Conservation (phyloP, 2,888 invertebrate genomes). For the Pseudanteris insignis region DNA sequence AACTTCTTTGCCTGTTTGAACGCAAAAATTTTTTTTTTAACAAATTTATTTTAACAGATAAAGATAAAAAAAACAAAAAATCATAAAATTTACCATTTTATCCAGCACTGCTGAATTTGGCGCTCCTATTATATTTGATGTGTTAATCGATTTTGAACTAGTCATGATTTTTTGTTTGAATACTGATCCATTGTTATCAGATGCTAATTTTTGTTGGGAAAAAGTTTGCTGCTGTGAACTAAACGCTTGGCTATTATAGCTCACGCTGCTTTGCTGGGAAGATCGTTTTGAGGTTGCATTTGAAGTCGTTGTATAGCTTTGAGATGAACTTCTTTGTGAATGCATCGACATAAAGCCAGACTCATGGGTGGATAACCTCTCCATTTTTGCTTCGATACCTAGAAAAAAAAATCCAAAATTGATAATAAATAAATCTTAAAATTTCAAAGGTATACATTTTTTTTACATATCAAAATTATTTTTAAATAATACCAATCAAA, state of each 20-base stretch:
- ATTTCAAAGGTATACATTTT: neutral
- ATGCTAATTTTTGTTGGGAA: slow-evolving; percentile 58
- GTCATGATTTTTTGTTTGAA: slow-evolving; percentile 57
- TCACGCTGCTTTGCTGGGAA: slow-evolving; percentile 71
- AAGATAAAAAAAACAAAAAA: no score
- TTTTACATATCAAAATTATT: no score
- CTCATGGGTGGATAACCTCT: slow-evolving; percentile 66
- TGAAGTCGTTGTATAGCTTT: slow-evolving; percentile 67
- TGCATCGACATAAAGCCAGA: slow-evolving; percentile 74
- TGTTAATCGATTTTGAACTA: slow-evolving; percentile 57
- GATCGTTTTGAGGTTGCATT: slow-evolving; percentile 70
- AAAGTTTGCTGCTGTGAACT: slow-evolving; percentile 60
- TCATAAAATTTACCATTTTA: slow-evolving; percentile 43
- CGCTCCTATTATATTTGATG: slow-evolving; percentile 53
- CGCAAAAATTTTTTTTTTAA: no score
- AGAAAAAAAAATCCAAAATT: no score
- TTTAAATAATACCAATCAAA: no score
- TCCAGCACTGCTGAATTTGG: slow-evolving; percentile 58
- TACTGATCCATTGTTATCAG: slow-evolving; percentile 59
- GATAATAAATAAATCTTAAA: no score
- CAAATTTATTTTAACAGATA: no score
- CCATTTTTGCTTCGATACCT: slow-evolving; percentile 65
- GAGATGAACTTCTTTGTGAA: slow-evolving; percentile 73
- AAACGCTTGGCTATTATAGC: slow-evolving; percentile 63
- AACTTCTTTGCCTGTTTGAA: no score